Conservation (phyloP, 2,888 invertebrate species). For the Sarcophaga variegata region DNA sequence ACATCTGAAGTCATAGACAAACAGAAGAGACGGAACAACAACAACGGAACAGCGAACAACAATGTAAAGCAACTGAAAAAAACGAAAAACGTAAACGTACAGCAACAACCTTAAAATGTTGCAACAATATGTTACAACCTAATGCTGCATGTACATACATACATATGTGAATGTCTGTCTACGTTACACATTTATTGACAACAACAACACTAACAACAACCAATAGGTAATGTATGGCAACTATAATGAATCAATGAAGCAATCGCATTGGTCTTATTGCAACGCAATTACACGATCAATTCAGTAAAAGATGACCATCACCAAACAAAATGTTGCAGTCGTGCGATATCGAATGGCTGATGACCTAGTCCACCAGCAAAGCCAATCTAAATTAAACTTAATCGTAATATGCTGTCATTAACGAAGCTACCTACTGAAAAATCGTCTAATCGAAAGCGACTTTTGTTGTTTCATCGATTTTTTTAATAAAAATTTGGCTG, state of each 20-base stretch:
- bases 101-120: constrained; percentile 5
- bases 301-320: neutral
- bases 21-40: too few relatives aligned
- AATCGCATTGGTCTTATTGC: constrained; percentile 20
- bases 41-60: neutral
- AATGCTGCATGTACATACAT: neutral
- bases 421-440: too few relatives aligned
- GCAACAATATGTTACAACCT: constrained; percentile 22
- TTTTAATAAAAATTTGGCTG: too few relatives aligned
- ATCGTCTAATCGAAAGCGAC: too few relatives aligned
- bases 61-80: constrained; percentile 4
- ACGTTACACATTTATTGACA: constrained; percentile 40
- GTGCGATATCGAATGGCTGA: too few relatives aligned
- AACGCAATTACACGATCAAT: constrained; percentile 14
- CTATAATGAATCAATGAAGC: constrained; percentile 29
- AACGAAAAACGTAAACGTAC: constrained; percentile 10
- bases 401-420: too few relatives aligned
- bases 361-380: too few relatives aligned
- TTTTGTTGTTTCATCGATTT: too few relatives aligned
- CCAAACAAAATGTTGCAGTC: too few relatives aligned
- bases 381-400: too few relatives aligned
- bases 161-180: neutral
- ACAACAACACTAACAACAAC: neutral
- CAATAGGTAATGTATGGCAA: neutral
- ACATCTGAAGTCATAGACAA: neutral